phyloP scores from a whole-genome alignment of 2,888 invertebrate species.

The Volucella bombylans region DNA sequence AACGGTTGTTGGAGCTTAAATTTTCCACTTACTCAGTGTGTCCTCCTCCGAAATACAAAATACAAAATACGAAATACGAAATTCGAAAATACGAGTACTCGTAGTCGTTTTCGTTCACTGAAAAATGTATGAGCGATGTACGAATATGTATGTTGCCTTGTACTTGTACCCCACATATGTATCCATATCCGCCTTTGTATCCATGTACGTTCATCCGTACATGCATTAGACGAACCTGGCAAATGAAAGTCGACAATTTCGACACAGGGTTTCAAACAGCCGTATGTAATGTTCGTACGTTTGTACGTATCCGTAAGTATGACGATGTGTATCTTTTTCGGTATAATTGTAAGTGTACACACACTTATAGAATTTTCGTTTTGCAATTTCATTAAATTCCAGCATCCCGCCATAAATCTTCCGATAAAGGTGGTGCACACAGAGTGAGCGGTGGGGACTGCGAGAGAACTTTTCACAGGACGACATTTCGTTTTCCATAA shows the following conservation, averaged over 20 bases:
- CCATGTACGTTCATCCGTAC: constrained; percentile 2
- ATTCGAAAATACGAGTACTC: neutral
- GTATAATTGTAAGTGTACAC: constrained; percentile 63
- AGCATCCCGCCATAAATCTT: constrained; percentile 83
- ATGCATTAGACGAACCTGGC: constrained; percentile 60
- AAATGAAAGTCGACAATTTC: constrained; percentile 72
- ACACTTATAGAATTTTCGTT: constrained; percentile 81
- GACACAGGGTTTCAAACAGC: constrained; percentile 50
- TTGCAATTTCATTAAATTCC: constrained; percentile 83
- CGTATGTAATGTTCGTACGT: constrained; percentile 2
- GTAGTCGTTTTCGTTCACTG: constrained; percentile 18
- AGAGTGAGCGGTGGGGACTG: constrained; percentile 29
- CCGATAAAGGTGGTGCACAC: constrained; percentile 67
- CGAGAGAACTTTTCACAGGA: constrained; percentile 61
- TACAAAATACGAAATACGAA: too few relatives aligned
- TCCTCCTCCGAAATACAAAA: constrained; percentile 35
- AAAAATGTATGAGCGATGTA: constrained; percentile 52
- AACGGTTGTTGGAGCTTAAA: constrained; percentile 59
- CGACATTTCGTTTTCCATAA: constrained; percentile 69
- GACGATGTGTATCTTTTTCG: constrained; percentile 43
- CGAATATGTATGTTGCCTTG: neutral
- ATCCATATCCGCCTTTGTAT: too few relatives aligned
- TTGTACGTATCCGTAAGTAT: neutral
- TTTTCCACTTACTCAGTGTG: constrained; percentile 50
- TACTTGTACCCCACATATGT: neutral